These are phyloP conservation scores for Coecobrya sp. DNA, from an alignment of 2,888 invertebrate species.

Conservation along the genomic window DNA sequence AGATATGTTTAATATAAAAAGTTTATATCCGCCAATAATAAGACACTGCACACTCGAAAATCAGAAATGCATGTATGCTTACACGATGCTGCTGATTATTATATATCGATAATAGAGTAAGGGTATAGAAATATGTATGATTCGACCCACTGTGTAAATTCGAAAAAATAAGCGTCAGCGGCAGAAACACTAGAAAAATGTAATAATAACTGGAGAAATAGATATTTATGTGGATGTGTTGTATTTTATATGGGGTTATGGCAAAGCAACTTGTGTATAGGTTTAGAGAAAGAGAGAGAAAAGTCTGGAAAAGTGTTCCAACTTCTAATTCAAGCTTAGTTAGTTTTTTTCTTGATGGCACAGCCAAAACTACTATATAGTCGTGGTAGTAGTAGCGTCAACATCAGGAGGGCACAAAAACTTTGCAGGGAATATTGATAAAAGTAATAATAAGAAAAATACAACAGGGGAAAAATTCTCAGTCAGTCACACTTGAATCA, in stretches of 20 bases:
- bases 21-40: not conserved
- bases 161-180: constrained; percentile 69
- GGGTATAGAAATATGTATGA: too few species aligned
- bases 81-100: not conserved
- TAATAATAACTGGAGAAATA: constrained; percentile 58
- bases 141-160: constrained; percentile 21
- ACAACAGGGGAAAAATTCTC: constrained; percentile 82
- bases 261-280: not conserved
- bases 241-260: not conserved
- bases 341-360: constrained; percentile 51
- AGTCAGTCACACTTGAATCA: constrained; percentile 77
- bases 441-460: constrained; percentile 84
- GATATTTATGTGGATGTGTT: constrained; percentile 28
- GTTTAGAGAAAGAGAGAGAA: not conserved
- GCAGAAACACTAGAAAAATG: constrained; percentile 73
- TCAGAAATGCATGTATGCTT: not conserved
- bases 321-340: constrained; percentile 73
- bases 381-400: constrained; percentile 52
- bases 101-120: constrained; percentile 42
- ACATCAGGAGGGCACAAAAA: constrained; percentile 76
- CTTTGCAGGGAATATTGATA: constrained; percentile 83
- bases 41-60: not conserved
- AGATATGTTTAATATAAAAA: not conserved
- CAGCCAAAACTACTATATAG: not conserved
- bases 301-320: constrained; percentile 53